Base-by-base conservation (phyloP, 2,888 invertebrate species). In the Parnassius smintheus region DNA sequence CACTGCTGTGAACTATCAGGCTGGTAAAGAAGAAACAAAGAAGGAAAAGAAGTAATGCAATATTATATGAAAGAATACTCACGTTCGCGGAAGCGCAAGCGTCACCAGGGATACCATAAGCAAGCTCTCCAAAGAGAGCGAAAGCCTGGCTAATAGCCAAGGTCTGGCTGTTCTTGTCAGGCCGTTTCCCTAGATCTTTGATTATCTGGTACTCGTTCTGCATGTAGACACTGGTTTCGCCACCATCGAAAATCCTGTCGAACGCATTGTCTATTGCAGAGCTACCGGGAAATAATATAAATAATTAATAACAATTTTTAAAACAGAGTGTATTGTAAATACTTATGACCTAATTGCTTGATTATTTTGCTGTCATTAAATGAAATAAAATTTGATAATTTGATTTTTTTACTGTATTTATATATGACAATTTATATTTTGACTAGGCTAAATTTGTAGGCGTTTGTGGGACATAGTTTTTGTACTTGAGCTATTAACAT, bases 11-110 rank as follows among this genome's bases (percentile, higher is more conserved):
- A 35, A 7, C 35, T 35, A 1, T 35, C 35, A 35, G 35, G 35
- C 35, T 35, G 35, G 7, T 35, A 35, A 35, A 35, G 35, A 35
- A 35, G 7, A 35, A 35, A 35, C 35, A 35, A 35, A 35, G 4
- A 35, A 35, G 35, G 7, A 52, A 9, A 50, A 64, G 2, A 25
- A 7, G 25, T 22, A 12, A 18, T 18, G 13, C 10, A n/a, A 4
- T 52, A 18, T 49, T 18, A 18, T 18, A 18, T 18, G 18, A 18
- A 1, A 18, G 18, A 13, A 48, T 57, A 80, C 86, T 82, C 66
- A 90, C 88, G 55, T 69, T 71, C 62, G 88, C 77, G 56, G 82
- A 69, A 25, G 71, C 72, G 61, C 90, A 90, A 46, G 84, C 65
- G 62, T 87, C 82, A 44, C 90, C 89, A 22, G 86, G 75, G 42